phyloP scores from a whole-genome alignment of 2,113 vertebrate genomes.

The Rhegmatorhina hoffmannsi region DNA sequence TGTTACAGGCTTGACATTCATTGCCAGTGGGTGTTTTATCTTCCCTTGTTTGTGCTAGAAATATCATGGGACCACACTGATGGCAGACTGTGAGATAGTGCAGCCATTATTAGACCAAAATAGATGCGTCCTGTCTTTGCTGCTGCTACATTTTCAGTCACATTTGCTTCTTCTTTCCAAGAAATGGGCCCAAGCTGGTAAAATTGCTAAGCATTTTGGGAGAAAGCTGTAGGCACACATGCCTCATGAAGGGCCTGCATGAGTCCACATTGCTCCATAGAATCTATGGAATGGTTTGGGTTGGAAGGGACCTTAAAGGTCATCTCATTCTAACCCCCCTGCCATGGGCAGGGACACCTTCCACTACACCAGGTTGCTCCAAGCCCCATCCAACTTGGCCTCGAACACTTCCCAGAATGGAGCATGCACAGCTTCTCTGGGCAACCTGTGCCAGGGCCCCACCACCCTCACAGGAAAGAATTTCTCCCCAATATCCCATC shows the following conservation, averaged over 20 bases:
- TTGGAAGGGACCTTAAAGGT: background rate
- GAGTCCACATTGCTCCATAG: rapidly evolving
- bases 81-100: background rate
- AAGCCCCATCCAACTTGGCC: background rate
- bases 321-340: background rate
- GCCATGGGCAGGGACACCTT: background rate
- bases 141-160: background rate
- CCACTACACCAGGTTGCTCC: background rate
- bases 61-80: background rate
- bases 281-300: background rate
- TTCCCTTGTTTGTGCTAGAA: constrained; percentile 5
- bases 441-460: background rate
- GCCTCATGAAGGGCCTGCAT: background rate
- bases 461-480: background rate
- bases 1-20: background rate
- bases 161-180: background rate
- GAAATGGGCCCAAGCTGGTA: background rate
- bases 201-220: background rate
- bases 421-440: background rate
- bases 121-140: background rate
- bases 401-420: background rate
- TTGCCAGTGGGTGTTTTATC: constrained; percentile 26
- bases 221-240: background rate
- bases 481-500: background rate
- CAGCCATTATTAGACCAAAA: background rate